A percentile compares a stretch with the other conserved stretches of the same genome.
Evolutionary conservation across 1,140 invertebrate genomes (phyloP).

Genomic region (Monomorium pharaonis): DNA sequence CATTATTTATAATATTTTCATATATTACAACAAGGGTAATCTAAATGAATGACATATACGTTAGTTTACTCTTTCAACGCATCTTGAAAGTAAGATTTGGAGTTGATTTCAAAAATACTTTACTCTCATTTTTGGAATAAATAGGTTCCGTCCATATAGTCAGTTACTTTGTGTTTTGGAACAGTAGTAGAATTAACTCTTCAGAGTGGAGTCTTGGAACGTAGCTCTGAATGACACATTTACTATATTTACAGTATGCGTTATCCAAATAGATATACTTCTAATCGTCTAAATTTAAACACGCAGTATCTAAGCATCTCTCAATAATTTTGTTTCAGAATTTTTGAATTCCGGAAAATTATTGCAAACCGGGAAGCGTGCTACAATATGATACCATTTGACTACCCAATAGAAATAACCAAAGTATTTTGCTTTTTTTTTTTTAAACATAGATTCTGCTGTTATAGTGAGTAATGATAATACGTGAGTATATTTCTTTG

Average conservation of each 20-base stretch:
- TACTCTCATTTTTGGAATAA: too few species aligned
- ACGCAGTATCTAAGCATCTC: not conserved
- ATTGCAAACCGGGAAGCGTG: constrained; percentile 94
- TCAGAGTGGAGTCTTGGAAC: too few species aligned
- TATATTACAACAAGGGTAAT: too few species aligned
- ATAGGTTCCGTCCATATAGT: too few species aligned
- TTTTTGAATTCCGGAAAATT: constrained; percentile 96
- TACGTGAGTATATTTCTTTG: not conserved
- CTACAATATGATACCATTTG: constrained; percentile 91
- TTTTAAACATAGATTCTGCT: not conserved
- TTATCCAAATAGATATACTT: not conserved
- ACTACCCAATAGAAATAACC: constrained; percentile 95
- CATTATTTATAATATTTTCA: too few species aligned
- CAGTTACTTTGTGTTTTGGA: too few species aligned
- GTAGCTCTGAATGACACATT: not conserved
- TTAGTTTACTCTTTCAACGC: too few species aligned
- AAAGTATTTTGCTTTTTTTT: constrained; percentile 88
- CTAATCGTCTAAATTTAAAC: not conserved
- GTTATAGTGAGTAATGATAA: not conserved
- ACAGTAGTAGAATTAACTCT: too few species aligned
- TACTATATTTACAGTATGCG: not conserved
- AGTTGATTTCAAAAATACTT: too few species aligned
- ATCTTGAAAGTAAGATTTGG: too few species aligned
- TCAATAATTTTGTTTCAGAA: constrained; percentile 86
- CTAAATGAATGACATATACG: too few species aligned